Percentiles rank a stretch among this genome's conserved stretches.
Evolutionary conservation across 2,113 vertebrate genomes (phyloP).

Genomic region (Smithornis capensis): DNA sequence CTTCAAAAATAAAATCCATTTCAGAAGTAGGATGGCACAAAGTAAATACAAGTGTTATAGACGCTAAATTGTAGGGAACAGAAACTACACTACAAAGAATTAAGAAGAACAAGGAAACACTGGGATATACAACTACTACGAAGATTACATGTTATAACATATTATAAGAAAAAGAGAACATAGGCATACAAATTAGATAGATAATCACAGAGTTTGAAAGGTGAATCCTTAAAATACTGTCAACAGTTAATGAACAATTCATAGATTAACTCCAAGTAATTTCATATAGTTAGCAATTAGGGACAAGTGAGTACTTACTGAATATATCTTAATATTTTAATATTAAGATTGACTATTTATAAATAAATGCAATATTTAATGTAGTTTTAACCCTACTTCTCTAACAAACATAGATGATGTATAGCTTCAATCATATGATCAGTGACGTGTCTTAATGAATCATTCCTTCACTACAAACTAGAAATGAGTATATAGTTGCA

Average conservation of each 20-base stretch:
- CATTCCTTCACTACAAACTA: not conserved
- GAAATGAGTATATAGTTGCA: not conserved
- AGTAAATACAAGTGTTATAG: not conserved
- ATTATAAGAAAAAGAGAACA: not conserved
- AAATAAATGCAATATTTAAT: not conserved
- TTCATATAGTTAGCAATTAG: not conserved
- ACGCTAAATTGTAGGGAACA: not conserved
- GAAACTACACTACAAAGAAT: not conserved
- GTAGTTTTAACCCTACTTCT: not conserved
- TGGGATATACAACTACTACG: not conserved
- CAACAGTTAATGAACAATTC: not conserved
- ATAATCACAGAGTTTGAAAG: not conserved
- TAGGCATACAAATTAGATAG: not conserved
- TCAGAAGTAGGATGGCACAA: not conserved
- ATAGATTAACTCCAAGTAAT: not conserved
- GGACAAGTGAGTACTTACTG: not conserved
- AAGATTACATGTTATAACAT: not conserved
- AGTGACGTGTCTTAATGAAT: not conserved
- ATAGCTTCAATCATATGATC: not conserved
- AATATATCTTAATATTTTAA: not conserved
- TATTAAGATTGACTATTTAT: not conserved
- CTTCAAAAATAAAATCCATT: not conserved
- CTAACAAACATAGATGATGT: not conserved
- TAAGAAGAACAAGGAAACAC: not conserved
- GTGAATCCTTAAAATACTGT: not conserved